These are phyloP conservation scores for Centropyge bicolor DNA, from an alignment of 2,797 vertebrate genomes.

Conservation along the genomic window DNA sequence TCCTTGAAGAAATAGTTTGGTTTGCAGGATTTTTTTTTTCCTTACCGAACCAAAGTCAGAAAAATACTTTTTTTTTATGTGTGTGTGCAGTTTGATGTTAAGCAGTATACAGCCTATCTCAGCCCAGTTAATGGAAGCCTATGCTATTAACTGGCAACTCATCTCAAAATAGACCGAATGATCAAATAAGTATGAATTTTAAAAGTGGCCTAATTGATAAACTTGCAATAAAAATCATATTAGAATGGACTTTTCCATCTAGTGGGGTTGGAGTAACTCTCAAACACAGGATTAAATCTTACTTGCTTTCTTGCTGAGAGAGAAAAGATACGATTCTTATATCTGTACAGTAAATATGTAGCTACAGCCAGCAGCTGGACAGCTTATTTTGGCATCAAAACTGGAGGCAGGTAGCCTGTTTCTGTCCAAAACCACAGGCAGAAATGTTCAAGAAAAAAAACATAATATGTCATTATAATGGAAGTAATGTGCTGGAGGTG, in stretches of 20 bases:
- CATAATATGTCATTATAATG: neutral
- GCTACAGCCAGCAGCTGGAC: neutral
- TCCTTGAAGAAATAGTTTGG: conserved; percentile 1
- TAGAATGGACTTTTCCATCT: neutral
- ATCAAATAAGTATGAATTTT: conserved; percentile 5
- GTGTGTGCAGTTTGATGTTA: conserved; percentile 15
- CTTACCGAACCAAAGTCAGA: neutral
- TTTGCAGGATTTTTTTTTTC: neutral
- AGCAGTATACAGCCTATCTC: neutral
- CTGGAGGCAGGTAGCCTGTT: neutral
- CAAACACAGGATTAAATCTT: neutral
- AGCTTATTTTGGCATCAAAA: neutral
- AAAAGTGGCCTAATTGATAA: neutral
- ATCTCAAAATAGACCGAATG: neutral
- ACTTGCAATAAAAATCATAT: neutral
- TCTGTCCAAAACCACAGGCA: neutral
- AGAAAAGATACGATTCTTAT: neutral
- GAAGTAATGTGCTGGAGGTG: neutral
- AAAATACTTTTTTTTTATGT: neutral
- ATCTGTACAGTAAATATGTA: neutral
- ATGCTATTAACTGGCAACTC: neutral
- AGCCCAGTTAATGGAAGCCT: neutral
- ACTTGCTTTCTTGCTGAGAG: neutral
- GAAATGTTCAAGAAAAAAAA: neutral
- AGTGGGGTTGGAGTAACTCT: neutral